These are phyloP conservation scores for Xestoiulus laeticollis DNA, from an alignment of 2,888 invertebrate genomes.

Conservation along the genomic window DNA sequence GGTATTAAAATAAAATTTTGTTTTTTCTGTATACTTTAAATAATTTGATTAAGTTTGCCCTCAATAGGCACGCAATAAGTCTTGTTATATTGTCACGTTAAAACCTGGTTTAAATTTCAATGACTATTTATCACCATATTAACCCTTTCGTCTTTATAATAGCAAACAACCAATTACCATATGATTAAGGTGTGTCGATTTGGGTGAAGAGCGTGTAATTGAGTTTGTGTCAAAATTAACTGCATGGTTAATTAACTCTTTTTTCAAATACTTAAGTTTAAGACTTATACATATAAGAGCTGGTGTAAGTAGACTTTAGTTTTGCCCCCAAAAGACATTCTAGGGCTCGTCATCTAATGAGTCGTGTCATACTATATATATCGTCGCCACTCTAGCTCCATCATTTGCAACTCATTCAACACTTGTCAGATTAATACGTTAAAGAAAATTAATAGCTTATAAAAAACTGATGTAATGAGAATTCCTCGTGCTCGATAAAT, in stretches of 20 bases:
- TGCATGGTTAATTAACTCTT: slow-evolving; percentile 7
- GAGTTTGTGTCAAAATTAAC: neutral
- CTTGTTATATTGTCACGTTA: neutral
- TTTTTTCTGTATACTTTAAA: too few relatives aligned
- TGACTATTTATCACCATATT: neutral
- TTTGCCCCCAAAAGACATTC: neutral
- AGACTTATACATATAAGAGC: too few relatives aligned
- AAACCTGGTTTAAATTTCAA: neutral
- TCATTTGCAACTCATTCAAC: neutral
- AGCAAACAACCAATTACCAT: neutral
- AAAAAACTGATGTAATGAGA: too few relatives aligned
- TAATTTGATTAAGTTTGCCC: neutral
- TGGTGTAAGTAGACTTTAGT: too few relatives aligned
- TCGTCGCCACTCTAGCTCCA: neutral
- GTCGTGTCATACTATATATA: neutral
- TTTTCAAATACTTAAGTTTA: neutral
- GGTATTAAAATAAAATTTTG: too few relatives aligned
- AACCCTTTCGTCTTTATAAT: neutral
- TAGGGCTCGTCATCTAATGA: neutral
- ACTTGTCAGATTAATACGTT: neutral
- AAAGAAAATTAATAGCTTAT: neutral
- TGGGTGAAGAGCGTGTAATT: neutral
- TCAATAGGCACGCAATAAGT: too few relatives aligned
- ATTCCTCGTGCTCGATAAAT: too few relatives aligned
- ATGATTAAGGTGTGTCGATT: neutral